Conservation (phyloP, 2,797 vertebrate species). For the Phoeniculus purpureus region DNA sequence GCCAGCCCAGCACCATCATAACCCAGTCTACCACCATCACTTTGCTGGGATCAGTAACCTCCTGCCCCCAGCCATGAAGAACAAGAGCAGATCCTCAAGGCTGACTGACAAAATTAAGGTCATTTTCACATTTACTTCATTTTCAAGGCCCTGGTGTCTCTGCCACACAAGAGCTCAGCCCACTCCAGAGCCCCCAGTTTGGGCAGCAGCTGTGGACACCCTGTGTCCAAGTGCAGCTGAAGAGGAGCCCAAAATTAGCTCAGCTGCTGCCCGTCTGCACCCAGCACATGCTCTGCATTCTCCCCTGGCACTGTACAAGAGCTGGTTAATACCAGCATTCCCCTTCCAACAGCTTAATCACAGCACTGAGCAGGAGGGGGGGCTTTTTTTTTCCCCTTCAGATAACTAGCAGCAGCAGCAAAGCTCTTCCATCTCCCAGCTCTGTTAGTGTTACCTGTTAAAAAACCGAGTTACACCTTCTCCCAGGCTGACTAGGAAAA, state of each 20-base stretch:
- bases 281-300: background rate
- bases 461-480: accelerated
- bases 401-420: background rate
- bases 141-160: accelerated
- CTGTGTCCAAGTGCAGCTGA: background rate
- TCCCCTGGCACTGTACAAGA: background rate
- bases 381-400: background rate
- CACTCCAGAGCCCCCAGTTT: background rate
- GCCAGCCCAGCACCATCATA: accelerated
- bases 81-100: background rate
- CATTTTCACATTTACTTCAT: background rate
- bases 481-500: background rate
- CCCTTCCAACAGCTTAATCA: background rate
- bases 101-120: background rate
- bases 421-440: background rate
- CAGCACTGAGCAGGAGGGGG: background rate
- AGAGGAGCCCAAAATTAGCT: conserved; percentile 25
- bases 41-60: background rate
- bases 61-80: background rate
- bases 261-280: background rate
- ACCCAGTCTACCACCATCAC: accelerated
- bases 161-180: background rate
- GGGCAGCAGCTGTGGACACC: conserved; percentile 28
- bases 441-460: background rate
- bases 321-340: background rate